Percentiles rank a stretch among this genome's conserved stretches.
Conservation (phyloP, 2,113 vertebrate species). For the Hippocampus abdominalis region DNA sequence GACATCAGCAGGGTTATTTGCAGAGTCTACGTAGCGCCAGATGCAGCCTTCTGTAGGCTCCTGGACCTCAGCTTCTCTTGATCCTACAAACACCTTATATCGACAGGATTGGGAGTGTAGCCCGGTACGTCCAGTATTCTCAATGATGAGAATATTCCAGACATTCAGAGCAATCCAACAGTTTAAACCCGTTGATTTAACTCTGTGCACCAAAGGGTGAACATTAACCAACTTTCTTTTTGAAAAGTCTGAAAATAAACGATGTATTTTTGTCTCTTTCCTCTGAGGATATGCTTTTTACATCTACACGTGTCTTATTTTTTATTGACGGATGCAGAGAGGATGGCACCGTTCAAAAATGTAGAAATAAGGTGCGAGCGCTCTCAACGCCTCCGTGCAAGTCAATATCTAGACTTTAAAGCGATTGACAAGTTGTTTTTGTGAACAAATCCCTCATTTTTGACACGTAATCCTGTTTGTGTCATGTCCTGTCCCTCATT, state of each 20-base stretch:
- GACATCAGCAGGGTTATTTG: slow-evolving; percentile 14
- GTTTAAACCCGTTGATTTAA: slow-evolving; percentile 26
- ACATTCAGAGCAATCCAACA: slow-evolving; percentile 22
- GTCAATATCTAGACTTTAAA: slow-evolving; percentile 58
- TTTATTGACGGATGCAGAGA: slow-evolving; percentile 51
- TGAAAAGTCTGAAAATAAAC: slow-evolving; percentile 22
- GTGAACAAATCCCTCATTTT: slow-evolving; percentile 55
- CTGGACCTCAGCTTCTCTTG: slow-evolving; percentile 29
- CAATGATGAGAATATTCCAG: slow-evolving; percentile 17
- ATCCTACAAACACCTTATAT: slow-evolving; percentile 16
- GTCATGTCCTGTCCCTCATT: slow-evolving; percentile 43
- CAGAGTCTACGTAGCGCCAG: slow-evolving; percentile 29
- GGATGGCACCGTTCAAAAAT: slow-evolving; percentile 37
- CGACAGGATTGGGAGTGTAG: no score
- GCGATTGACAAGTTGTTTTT: slow-evolving; percentile 59
- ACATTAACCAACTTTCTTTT: slow-evolving; percentile 20
- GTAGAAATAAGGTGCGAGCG: slow-evolving; percentile 37
- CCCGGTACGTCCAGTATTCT: no score
- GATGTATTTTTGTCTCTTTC: slow-evolving; percentile 47
- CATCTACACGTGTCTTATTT: slow-evolving; percentile 40
- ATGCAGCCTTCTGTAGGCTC: slow-evolving; percentile 6
- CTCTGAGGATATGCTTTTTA: slow-evolving; percentile 37
- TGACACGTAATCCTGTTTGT: slow-evolving; percentile 53
- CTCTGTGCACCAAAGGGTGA: background rate
- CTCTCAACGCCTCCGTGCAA: slow-evolving; percentile 41